Base-by-base conservation (phyloP, 2,888 invertebrate genomes). In the Microchrysa polita region DNA sequence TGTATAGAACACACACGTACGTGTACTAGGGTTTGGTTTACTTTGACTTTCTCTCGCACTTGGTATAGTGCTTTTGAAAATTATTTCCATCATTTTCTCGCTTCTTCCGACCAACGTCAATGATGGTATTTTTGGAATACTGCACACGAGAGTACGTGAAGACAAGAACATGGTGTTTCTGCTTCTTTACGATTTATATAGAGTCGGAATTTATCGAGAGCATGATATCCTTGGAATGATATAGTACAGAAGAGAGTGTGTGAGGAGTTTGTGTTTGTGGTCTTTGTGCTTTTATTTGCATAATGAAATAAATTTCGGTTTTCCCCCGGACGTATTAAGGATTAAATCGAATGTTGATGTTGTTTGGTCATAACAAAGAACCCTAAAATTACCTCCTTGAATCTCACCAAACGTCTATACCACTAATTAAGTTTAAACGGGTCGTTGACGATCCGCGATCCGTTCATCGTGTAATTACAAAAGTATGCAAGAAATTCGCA, bases 11-110 rank as follows among this genome's bases (percentile, higher is more conserved):
- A 4, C 48, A 7, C 48, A 10, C 12, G 10, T 48, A 48, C 48
- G 16, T 48, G 10, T 48, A 48, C 48, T 48, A n/a, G n/a, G n/a
- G n/a, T n/a, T n/a, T n/a, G 27, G 27, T 34, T 34, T 7, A 34
- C 27, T 34, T 34, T 34, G 27, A 48, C 48, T 48, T 34, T 34
- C 27, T 48, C 48, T 48, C n/a, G n/a, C 12, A 48, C 48, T n/a
- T n/a, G 48, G 4, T 42, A 9, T 10, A n/a, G n/a, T 48, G 44
- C 52, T 67, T 67, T 53, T 52, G 52, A 22, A 53, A 52, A n/a
- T n/a, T n/a, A n/a, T 67, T 52, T 48, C 48, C 67, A 53, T 67
- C 67, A 53, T 67, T 53, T 67, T 67, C 18, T 53, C 48, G 9
- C 14, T 53, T 12, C 10, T 12, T 52, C 53, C 53, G 27, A 34